A percentile compares a stretch with the other conserved stretches of the same genome.
Evolutionary conservation across 2,797 vertebrate genomes (phyloP).

Genomic region (Botia almorhae): DNA sequence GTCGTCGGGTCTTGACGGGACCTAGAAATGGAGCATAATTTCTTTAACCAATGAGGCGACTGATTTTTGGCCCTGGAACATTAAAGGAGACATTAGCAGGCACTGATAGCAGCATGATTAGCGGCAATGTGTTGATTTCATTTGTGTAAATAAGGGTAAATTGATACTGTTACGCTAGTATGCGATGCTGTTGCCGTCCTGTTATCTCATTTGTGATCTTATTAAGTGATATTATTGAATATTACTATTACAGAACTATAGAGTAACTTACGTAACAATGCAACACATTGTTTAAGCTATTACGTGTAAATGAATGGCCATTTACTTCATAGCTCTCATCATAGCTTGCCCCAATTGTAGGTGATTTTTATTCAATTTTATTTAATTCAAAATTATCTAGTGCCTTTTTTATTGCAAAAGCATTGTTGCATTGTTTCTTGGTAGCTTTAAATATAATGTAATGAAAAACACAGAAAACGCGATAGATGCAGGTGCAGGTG

Average conservation of each 20-base stretch:
- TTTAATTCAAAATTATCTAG: no score
- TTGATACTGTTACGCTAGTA: constrained; percentile 21
- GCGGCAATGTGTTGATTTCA: constrained; percentile 33
- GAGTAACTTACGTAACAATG: background rate
- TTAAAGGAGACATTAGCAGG: constrained; percentile 41
- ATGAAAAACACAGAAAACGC: no score
- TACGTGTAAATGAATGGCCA: no score
- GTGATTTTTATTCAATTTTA: no score
- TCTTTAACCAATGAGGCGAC: constrained; percentile 44
- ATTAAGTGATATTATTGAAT: background rate
- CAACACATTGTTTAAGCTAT: background rate
- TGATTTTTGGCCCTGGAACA: constrained; percentile 47
- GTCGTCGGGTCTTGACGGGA: constrained; percentile 23
- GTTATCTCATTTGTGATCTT: no score
- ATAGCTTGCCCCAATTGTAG: no score
- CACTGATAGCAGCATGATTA: constrained; percentile 42
- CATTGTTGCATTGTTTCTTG: no score
- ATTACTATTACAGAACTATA: no score
- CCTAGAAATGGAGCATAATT: constrained; percentile 52
- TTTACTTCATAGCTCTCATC: background rate
- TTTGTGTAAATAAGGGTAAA: constrained; percentile 46
- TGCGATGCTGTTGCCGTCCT: no score
- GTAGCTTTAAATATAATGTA: no score
- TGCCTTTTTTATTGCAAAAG: no score
- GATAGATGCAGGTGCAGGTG: no score